phyloP scores from a whole-genome alignment of 2,113 vertebrate species.

The Thunnus thynnus region DNA sequence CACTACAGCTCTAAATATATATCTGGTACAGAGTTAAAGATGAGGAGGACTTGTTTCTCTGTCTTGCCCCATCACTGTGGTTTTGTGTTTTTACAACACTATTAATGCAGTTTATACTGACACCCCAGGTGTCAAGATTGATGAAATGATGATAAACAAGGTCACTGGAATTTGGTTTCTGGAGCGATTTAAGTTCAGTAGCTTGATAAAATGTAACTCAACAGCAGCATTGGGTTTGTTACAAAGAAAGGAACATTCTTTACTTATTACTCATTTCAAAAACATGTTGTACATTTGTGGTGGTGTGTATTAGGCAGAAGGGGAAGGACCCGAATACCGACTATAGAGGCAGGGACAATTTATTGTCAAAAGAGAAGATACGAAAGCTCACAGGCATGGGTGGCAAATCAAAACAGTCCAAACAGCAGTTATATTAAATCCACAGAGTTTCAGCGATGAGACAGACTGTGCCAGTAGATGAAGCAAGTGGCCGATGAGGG shows the following conservation, averaged over 20 bases:
- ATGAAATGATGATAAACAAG: conserved; percentile 1
- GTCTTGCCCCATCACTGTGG: background rate
- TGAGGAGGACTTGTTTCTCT: background rate
- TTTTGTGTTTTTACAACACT: background rate
- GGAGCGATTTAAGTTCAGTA: background rate
- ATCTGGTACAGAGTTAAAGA: background rate
- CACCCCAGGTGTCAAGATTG: background rate
- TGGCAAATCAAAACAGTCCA: too few species aligned
- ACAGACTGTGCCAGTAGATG: too few species aligned
- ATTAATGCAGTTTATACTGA: background rate
- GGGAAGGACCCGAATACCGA: too few species aligned
- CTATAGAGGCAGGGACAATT: too few species aligned
- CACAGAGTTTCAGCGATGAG: too few species aligned
- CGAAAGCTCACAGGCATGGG: too few species aligned
- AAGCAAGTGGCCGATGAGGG: too few species aligned
- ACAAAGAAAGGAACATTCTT: background rate
- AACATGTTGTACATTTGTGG: background rate
- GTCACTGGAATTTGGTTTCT: background rate
- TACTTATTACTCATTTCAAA: background rate
- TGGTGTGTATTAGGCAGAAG: too few species aligned
- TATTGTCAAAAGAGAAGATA: too few species aligned
- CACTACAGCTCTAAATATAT: conserved; percentile 10
- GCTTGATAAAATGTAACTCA: background rate
- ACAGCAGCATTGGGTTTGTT: background rate
- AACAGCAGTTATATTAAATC: too few species aligned